Conservation (phyloP, 2,113 vertebrate species). For the Spea multiplicata region DNA sequence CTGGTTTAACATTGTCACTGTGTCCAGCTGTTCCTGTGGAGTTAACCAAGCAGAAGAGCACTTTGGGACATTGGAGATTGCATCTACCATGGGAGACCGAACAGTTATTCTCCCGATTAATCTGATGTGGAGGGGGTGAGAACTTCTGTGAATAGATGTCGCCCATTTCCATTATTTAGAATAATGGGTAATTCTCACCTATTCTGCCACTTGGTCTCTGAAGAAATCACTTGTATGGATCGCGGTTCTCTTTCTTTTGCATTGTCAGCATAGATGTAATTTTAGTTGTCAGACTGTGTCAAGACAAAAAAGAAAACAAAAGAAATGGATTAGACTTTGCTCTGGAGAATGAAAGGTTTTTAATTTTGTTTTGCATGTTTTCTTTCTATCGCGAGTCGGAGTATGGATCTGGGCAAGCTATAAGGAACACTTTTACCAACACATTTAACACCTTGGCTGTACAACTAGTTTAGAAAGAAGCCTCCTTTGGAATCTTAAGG, state of each 20-base stretch:
- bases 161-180: constrained; percentile 61
- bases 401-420: no score
- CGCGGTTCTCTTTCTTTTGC: constrained; percentile 57
- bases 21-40: constrained; percentile 50
- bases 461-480: no score
- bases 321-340: constrained; percentile 52
- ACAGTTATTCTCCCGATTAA: constrained; percentile 63
- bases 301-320: constrained; percentile 52
- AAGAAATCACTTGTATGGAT: constrained; percentile 57
- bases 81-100: constrained; percentile 52
- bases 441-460: no score
- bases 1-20: constrained; percentile 54
- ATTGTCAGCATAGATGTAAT: constrained; percentile 62
- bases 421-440: no score
- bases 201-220: constrained; percentile 52
- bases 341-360: background rate
- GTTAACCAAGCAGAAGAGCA: constrained; percentile 42
- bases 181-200: constrained; percentile 61
- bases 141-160: constrained; percentile 55
- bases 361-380: background rate
- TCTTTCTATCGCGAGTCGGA: background rate
- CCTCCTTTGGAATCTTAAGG: no score
- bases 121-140: constrained; percentile 54
- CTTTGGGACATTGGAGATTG: constrained; percentile 38
- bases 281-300: constrained; percentile 56